These are phyloP conservation scores for Halcyon smyrnensis DNA, from an alignment of 2,797 vertebrate genomes.

Conservation along the genomic window DNA sequence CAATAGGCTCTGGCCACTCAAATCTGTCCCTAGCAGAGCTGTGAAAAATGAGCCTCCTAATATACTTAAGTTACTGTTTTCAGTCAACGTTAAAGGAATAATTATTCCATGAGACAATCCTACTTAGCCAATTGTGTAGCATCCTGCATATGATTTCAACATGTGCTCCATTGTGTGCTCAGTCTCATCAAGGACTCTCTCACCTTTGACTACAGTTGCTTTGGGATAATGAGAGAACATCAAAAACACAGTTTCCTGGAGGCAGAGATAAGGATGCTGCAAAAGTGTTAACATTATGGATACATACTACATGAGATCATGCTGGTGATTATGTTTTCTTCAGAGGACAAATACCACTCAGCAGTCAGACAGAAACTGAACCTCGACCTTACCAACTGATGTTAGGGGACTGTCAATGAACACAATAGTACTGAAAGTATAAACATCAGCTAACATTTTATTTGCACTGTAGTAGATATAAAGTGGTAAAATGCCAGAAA, in stretches of 20 bases:
- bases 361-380: slow-evolving; percentile 40
- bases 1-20: neutral
- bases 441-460: neutral
- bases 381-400: slow-evolving; percentile 20
- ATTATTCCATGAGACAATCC: neutral
- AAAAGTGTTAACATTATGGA: slow-evolving; percentile 63
- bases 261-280: slow-evolving; percentile 57
- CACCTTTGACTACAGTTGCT: slow-evolving; percentile 56
- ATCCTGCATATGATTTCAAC: neutral
- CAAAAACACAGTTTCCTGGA: slow-evolving; percentile 56
- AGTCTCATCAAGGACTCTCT: slow-evolving; percentile 65
- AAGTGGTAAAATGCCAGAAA: neutral
- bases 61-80: neutral
- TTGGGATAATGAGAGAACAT: slow-evolving; percentile 62
- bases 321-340: slow-evolving; percentile 30
- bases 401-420: neutral
- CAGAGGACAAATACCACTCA: slow-evolving; percentile 31
- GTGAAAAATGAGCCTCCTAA: neutral
- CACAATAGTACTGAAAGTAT: neutral
- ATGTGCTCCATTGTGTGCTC: neutral
- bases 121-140: neutral
- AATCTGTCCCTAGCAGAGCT: neutral
- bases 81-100: neutral
- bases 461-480: neutral
- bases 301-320: slow-evolving; percentile 34